Base-by-base conservation (phyloP, 2,113 vertebrate species). In the Aramus guarauna region DNA sequence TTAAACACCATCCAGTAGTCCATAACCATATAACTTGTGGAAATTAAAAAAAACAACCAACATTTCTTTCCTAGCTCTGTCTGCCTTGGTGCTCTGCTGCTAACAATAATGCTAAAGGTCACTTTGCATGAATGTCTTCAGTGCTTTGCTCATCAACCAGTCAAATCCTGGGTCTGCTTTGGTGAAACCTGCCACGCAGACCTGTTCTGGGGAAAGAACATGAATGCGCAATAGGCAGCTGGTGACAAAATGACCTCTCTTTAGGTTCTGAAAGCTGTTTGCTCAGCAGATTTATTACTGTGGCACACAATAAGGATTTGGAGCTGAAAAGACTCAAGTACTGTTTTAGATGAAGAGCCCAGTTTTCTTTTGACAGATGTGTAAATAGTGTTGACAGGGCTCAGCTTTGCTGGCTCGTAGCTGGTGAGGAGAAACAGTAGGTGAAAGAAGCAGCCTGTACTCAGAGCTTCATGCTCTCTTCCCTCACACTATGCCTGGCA, bases 361-460 rank as follows among this genome's bases (percentile, higher is more conserved):
- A 21, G 4, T 6, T 15, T 69, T 77, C 36, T n/a, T 66, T 85
- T 16, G 27, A 39, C 30, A 26, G 20, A 11, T 29, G 15, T 29
- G 4, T 30, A 39, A 36, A 69, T 18, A 4, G 9, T 26, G 16
- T 62, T 29, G 13, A 29, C 15, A 64, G 34, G n/a, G 22, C 47
- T 71, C n/a, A 52, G 12, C 8, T 90, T 29, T 85, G 22, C 19
- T 76, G 30, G 3, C 37, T 90, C 5, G 53, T n/a, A 32, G 37
- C 9, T 73, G 14, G 34, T 39, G 15, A 47, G 13, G 23, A 64
- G 22, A 7, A 80, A 22, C 9, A 45, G 22, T 15, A 48, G n/a
- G 36, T 59, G 45, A 72, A 63, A 39, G 17, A 53, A 82, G 2
- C 1, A 2, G 8, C 14, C 4, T 0, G 0, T 19, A 9, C 36